Evolutionary conservation across 2,797 vertebrate species (phyloP), one percentile per base, ranked within the genome.

Genomic region (Mus spretus): DNA sequence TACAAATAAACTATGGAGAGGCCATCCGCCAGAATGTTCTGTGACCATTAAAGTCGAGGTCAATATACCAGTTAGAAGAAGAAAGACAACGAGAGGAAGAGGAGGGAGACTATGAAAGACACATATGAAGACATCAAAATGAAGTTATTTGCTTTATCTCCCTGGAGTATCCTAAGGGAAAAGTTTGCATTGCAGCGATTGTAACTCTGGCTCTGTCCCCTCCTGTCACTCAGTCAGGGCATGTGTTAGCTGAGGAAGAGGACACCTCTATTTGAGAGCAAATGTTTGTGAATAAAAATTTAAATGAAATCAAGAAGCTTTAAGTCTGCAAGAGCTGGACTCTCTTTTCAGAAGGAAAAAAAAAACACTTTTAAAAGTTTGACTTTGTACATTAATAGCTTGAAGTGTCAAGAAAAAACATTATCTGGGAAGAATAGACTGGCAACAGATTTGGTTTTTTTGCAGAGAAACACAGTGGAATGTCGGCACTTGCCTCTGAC

Each of bases 331-430:
- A 67, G 61, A 67, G 40, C 17, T 67, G 28, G 28, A 50, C 28
- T 85, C 19, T 14, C 44, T 34, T 65, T 65, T 13, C 17, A 13
- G 10, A n/a, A 20, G 40, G 0, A 65, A 63, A 47, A 28, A 82
- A 63, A 77, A n/a, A n/a, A n/a, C 85, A 83, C 28, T 86, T 93
- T 91, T 82, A 88, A 63, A 88, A 89, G 40, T 81, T 81, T 92
- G 57, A 22, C 17, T 83, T 89, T 57, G 8, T 26, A 37, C 92
- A 86, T 79, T 63, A 83, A 90, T 79, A 78, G 9, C 0, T 13
- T 67, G 6, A 78, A 72, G 40, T 59, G 28, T 61, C 67, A 55
- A 86, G 31, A 13, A 85, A 85, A 61, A 55, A 89, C 31, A 50
- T 34, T 22, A 65, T 22, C 19, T 67, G 44, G 31, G 19, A 85